phyloP scores from a whole-genome alignment of 37 sponge, comb jelly and placozoan genomes.

The Crambe crambe region DNA sequence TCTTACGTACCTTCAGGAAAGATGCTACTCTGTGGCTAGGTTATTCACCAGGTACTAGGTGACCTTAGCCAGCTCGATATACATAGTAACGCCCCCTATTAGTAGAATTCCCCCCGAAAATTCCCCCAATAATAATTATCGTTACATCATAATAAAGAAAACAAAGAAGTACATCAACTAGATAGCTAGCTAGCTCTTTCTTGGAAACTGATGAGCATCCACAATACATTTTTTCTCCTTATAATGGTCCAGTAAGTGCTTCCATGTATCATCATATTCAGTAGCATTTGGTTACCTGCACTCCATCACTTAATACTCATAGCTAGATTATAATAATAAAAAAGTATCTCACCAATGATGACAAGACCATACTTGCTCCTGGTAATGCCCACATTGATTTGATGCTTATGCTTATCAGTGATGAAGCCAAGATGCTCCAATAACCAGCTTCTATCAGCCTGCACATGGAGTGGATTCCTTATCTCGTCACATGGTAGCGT shows the following conservation, averaged over 20 bases:
- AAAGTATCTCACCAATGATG: conserved; percentile 61
- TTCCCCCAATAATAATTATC: too few relatives aligned
- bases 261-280: conserved; percentile 59
- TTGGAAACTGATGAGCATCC: background rate
- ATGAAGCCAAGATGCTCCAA: conserved; percentile 71
- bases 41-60: background rate
- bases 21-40: too few relatives aligned
- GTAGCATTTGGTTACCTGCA: conserved; percentile 55
- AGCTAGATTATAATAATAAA: background rate
- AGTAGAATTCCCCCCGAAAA: too few relatives aligned
- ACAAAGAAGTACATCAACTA: too few relatives aligned
- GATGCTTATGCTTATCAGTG: conserved; percentile 70
- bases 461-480: conserved; percentile 24
- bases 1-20: too few relatives aligned
- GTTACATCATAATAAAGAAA: too few relatives aligned
- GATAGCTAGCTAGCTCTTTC: too few relatives aligned
- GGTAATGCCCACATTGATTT: conserved; percentile 77
- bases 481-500: conserved; percentile 62
- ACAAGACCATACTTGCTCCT: conserved; percentile 71
- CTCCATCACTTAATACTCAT: background rate
- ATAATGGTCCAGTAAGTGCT: conserved; percentile 40
- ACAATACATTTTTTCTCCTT: conserved; percentile 37
- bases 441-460: conserved; percentile 61
- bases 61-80: background rate
- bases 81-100: too few relatives aligned